Base-by-base conservation (phyloP, 2,113 vertebrate genomes). In the Ia io region DNA sequence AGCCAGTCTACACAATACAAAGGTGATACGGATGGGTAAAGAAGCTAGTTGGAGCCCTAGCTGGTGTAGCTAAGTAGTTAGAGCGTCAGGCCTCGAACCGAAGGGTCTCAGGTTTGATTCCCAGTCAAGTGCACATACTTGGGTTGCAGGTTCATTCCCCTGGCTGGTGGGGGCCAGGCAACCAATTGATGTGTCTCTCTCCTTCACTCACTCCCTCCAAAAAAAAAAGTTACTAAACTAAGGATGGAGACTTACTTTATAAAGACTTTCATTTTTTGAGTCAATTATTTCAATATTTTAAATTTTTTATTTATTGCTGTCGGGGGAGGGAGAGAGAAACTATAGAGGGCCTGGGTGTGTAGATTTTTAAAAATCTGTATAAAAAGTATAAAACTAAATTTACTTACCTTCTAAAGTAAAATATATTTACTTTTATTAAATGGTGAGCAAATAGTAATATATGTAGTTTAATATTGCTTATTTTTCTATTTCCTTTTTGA, bases 341-440 rank as follows among this genome's bases (percentile, higher is more conserved):
- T 40, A 0, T 18, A 47, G 17, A 88, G 56, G 16, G 25, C 16
- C 35, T 79, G 35, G 6, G 59, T 12, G n/a, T 56, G 10, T 14
- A n/a, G 30, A 59, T 23, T 74, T 85, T 87, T 59, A 32, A 14
- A 76, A 74, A 49, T 82, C 86, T 83, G 12, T 89, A 93, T 63
- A 76, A 94, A 16, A 89, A 61, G 18, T 14, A 51, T 93, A 53
- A 95, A 94, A 42, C 63, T 65, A 89, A 91, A 94, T 65, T 67
- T 87, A 93, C 88, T 40, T 83, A 76, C 6, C 25, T 88, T 96
- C 56, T 56, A 93, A 96, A 40, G 78, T 90, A 84, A 79, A 77
- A 92, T 49, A 86, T 5, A 85, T 35, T 85, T 88, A 83, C 10
- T 88, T 90, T 84, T 87, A 87, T 51, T 53, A 94, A 95, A 95